Percentiles rank a stretch among this genome's conserved stretches.
Conservation (phyloP, 2,888 invertebrate genomes). For the Anagyrus pseudococci region DNA sequence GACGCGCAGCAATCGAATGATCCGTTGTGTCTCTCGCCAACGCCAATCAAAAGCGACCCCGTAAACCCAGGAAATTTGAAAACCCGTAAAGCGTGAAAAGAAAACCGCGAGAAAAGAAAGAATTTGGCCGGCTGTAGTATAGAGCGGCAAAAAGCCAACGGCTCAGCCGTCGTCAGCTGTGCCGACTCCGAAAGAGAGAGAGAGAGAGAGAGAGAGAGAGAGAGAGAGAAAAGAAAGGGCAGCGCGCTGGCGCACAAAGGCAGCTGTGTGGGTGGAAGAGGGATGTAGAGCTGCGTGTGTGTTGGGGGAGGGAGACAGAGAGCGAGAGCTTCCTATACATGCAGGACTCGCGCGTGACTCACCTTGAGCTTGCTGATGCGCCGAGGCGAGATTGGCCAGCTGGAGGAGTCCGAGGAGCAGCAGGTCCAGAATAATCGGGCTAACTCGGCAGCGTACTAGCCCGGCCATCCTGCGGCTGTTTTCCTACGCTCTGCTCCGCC, state of each 20-base stretch:
- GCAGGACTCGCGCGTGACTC: constrained; percentile 40
- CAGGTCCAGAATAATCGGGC: constrained; percentile 47
- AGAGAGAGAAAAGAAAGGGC: neutral
- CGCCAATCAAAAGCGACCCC: neutral
- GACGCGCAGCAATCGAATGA: neutral
- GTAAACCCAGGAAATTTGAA: neutral
- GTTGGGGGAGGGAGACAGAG: neutral
- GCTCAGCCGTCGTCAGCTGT: neutral
- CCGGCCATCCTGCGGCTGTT: constrained; percentile 1
- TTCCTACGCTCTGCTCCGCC: constrained; percentile 7
- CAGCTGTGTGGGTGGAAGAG: neutral
- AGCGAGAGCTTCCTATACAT: neutral
- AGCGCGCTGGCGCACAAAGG: neutral
- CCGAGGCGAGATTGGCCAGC: constrained; percentile 41
- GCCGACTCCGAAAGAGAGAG: neutral
- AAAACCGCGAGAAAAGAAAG: neutral
- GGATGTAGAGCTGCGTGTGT: neutral
- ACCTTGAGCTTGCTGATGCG: constrained; percentile 46
- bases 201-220: neutral
- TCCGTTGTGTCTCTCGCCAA: neutral
- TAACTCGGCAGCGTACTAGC: constrained; percentile 42
- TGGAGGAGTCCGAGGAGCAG: constrained; percentile 48
- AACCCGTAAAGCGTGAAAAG: too few relatives aligned
- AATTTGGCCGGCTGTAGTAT: neutral
- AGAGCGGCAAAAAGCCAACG: neutral